Evolutionary conservation across 2,113 vertebrate species (phyloP), one percentile per base, ranked within the genome.

Genomic region (Trichomycterus rosablanca): DNA sequence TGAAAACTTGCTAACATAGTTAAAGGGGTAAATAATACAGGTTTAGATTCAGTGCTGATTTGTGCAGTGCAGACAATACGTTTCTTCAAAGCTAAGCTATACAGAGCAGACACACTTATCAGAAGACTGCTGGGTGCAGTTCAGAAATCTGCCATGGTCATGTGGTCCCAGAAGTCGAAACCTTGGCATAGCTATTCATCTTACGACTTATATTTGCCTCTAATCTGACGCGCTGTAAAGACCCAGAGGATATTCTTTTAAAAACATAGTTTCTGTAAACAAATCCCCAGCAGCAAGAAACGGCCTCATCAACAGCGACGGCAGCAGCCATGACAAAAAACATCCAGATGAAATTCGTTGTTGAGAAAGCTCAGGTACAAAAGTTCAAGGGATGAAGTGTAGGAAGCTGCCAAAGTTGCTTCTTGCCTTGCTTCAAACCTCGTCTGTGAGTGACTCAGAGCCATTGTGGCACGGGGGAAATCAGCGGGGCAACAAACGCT

Each of bases 401-500:
- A 72, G 60, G 74, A 76, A 74, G 80, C 73, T 73, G 83, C 81
- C 76, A 83, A 80, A 81, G 40, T 77, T 77, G 79, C 78, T 76
- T 81, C 80, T 80, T 74, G 76, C 80, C 76, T 83, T 56, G 77
- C 81, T 81, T 84, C 81, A 81, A 83, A 81, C 78, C 79, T 44
- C 65, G 79, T 75, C 80, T 80, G 76, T 74, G 82, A 83, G 78
- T 76, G 76, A 80, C 78, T 80, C 74, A 63, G 81, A 82, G 81
- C 78, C 64, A 74, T 63, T 78, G 78, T 74, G 85, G 88, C 89
- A 91, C 55, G 43, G 81, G 91, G 93, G 91, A 95, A 94, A 95
- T 94, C 92, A 96, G 91, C 86, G 85, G 89, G 90, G 89, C 90
- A 92, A 71, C 87, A 92, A 90, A 92, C 87, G 84, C 87, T 92